Evolutionary conservation across 2,113 vertebrate genomes (phyloP).

Genomic region (Bambusicola thoracicus): DNA sequence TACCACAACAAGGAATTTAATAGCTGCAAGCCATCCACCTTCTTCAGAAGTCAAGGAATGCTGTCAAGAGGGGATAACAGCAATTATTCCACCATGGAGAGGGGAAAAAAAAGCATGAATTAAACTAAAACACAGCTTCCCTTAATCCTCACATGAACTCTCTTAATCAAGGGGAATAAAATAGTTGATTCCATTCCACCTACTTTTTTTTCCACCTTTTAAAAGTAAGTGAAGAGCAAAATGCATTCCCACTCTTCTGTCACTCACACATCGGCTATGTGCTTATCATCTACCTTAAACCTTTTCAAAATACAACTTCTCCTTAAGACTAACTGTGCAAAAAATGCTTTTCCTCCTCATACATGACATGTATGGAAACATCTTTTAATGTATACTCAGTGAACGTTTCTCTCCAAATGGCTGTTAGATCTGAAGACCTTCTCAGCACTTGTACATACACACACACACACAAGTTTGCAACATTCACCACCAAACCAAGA

Average conservation of each 20-base stretch:
- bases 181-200: background rate
- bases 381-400: background rate
- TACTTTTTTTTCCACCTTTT: background rate
- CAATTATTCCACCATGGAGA: background rate
- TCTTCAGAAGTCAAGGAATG: conserved; percentile 11
- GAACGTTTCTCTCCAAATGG: background rate
- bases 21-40: conserved; percentile 35
- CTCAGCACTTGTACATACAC: background rate
- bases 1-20: conserved; percentile 30
- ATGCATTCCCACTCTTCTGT: background rate
- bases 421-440: background rate
- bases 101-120: background rate
- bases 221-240: background rate
- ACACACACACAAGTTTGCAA: background rate
- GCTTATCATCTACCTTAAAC: background rate
- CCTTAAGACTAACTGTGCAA: background rate
- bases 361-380: background rate
- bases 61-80: background rate
- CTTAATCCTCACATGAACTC: background rate
- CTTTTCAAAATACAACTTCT: background rate
- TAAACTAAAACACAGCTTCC: background rate
- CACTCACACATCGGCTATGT: background rate
- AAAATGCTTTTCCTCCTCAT: background rate
- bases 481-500: background rate
- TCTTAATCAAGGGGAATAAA: background rate